Conservation (phyloP, 2,113 vertebrate species). For the Sylvia atricapilla region DNA sequence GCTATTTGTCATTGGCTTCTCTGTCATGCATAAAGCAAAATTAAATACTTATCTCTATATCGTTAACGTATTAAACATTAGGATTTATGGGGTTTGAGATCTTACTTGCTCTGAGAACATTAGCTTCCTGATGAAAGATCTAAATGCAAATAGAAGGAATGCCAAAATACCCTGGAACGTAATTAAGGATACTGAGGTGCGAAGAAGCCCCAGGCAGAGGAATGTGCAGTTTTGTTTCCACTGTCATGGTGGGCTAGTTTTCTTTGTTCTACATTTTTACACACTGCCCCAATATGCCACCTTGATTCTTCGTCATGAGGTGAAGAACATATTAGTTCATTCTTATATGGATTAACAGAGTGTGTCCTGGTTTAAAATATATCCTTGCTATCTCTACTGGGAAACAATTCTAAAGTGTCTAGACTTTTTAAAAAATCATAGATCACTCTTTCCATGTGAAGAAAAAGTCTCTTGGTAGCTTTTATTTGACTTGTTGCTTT, state of each 20-base stretch:
- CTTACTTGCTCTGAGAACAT: slow-evolving; percentile 54
- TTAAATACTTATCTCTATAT: slow-evolving; percentile 69
- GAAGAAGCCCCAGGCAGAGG: slow-evolving; percentile 35
- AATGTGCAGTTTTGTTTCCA: slow-evolving; percentile 36
- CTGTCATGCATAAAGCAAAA: slow-evolving; percentile 63
- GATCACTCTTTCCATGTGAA: background rate
- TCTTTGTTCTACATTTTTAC: background rate
- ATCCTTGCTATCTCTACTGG: background rate
- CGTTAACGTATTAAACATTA: slow-evolving; percentile 53
- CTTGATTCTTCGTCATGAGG: background rate
- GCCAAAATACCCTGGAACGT: slow-evolving; percentile 29
- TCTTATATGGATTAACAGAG: background rate
- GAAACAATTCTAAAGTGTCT: background rate
- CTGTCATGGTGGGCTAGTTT: slow-evolving; percentile 15
- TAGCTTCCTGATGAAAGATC: slow-evolving; percentile 62
- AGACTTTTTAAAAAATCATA: background rate
- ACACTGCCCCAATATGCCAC: background rate
- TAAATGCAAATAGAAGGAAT: slow-evolving; percentile 36
- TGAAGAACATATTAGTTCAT: background rate
- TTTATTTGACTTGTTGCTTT: background rate
- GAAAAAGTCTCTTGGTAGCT: background rate
- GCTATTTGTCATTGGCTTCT: slow-evolving; percentile 63
- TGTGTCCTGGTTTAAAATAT: background rate
- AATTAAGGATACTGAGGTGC: slow-evolving; percentile 52
- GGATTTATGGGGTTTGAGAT: slow-evolving; percentile 66